These are phyloP conservation scores for Monoplex corrugatus DNA, from an alignment of 2,888 invertebrate species.

Conservation along the genomic window DNA sequence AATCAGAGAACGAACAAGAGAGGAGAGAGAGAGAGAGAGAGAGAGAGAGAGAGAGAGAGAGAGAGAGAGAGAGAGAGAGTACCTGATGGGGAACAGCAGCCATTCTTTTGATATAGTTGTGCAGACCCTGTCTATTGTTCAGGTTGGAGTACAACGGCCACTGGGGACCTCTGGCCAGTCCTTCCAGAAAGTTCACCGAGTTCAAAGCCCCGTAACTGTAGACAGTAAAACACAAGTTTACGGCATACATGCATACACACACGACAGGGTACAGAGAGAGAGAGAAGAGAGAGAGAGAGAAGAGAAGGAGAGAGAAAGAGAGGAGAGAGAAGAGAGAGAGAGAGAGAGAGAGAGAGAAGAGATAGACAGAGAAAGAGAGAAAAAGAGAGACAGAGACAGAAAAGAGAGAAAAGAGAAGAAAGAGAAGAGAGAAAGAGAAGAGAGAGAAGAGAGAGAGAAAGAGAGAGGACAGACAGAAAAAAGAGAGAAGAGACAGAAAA, in stretches of 20 bases:
- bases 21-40: no score
- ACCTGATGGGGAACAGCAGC: constrained; percentile 74
- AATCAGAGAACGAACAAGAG: no score
- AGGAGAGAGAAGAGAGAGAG: not conserved
- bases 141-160: constrained; percentile 59
- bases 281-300: not conserved
- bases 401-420: not conserved
- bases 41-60: no score
- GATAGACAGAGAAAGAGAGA: no score
- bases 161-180: constrained; percentile 62
- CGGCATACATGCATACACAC: constrained; percentile 14
- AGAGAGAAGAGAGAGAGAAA: not conserved
- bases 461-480: not conserved
- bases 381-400: no score
- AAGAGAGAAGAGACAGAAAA: not conserved
- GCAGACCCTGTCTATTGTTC: constrained; percentile 66
- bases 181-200: constrained; percentile 78
- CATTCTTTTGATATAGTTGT: constrained; percentile 73
- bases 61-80: not conserved
- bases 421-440: not conserved
- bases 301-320: not conserved
- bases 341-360: constrained; percentile 2
- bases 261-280: not conserved
- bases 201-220: constrained; percentile 73
- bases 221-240: constrained; percentile 12